Evolutionary conservation across 2,888 invertebrate genomes (phyloP).

Genomic region (Caenorhabditis sinica): DNA sequence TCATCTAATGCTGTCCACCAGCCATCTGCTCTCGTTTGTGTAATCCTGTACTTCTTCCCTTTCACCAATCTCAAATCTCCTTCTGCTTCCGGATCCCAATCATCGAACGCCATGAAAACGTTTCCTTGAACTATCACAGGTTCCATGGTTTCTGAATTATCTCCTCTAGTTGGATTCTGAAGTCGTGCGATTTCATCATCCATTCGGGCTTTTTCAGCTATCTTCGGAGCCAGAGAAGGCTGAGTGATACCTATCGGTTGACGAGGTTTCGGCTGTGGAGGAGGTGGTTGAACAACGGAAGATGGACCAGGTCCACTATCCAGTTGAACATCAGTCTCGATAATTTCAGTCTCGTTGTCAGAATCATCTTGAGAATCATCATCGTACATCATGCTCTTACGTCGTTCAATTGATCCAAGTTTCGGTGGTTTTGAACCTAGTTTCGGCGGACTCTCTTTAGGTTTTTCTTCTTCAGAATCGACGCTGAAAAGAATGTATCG

Average conservation of each 20-base stretch:
- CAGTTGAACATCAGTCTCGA: conserved; percentile 49
- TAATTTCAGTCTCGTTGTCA: conserved; percentile 48
- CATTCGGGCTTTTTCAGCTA: not conserved
- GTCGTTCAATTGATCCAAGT: not conserved
- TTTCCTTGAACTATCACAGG: conserved; percentile 65
- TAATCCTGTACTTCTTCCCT: conserved; percentile 68
- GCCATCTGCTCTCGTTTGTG: conserved; percentile 74
- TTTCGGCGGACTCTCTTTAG: not conserved
- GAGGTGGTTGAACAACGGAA: not conserved
- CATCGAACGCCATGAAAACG: conserved; percentile 66
- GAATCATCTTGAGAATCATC: conserved; percentile 46
- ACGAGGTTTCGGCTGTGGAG: conserved; percentile 42
- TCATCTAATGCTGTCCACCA: conserved; percentile 75
- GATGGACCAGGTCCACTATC: not conserved
- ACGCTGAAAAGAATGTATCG: conserved; percentile 18
- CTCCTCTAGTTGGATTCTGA: conserved; percentile 33
- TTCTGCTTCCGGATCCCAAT: conserved; percentile 56
- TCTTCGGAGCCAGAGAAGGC: not conserved
- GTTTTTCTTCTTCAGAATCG: conserved; percentile 39
- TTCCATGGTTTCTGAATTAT: conserved; percentile 26
- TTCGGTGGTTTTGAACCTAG: conserved; percentile 8
- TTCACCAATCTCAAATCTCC: conserved; percentile 70
- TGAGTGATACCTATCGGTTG: conserved; percentile 43
- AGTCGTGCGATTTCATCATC: conserved; percentile 19
- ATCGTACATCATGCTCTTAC: conserved; percentile 52